A percentile compares a stretch with the other conserved stretches of the same genome.
These are phyloP conservation scores for Leptodactylus fallax DNA, from an alignment of 2,797 vertebrate species.

Conservation along the genomic window DNA sequence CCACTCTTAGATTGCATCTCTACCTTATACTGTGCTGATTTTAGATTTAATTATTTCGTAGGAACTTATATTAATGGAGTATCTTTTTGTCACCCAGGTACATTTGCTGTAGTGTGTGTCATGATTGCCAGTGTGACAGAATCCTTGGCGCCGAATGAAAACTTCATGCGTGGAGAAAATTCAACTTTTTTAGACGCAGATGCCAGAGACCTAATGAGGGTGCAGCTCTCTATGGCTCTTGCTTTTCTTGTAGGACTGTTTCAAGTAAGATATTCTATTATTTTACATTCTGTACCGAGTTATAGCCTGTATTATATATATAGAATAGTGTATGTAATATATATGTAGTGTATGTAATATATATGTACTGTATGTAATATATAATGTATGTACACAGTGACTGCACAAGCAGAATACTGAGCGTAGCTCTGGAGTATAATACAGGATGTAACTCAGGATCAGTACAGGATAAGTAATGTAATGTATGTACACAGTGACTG, in stretches of 20 bases:
- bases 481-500: too few species aligned
- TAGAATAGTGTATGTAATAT: too few species aligned
- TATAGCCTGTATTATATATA: too few species aligned
- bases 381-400: too few species aligned
- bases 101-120: conserved; percentile 93
- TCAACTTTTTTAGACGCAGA: conserved; percentile 67
- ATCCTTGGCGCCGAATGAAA: conserved; percentile 79
- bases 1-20: neutral
- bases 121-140: conserved; percentile 94
- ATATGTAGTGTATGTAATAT: too few species aligned
- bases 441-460: too few species aligned
- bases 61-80: neutral
- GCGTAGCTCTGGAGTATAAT: too few species aligned
- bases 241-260: conserved; percentile 89
- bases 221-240: conserved; percentile 87
- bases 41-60: neutral
- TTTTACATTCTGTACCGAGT: neutral
- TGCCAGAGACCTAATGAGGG: conserved; percentile 77
- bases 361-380: too few species aligned
- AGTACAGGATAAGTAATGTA: too few species aligned
- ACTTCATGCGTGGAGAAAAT: conserved; percentile 74
- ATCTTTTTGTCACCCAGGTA: conserved; percentile 76
- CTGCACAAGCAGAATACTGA: too few species aligned
- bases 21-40: neutral
- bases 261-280: conserved; percentile 80